Base-by-base conservation (phyloP, 1,140 invertebrate genomes). In the Arion vulgaris region DNA sequence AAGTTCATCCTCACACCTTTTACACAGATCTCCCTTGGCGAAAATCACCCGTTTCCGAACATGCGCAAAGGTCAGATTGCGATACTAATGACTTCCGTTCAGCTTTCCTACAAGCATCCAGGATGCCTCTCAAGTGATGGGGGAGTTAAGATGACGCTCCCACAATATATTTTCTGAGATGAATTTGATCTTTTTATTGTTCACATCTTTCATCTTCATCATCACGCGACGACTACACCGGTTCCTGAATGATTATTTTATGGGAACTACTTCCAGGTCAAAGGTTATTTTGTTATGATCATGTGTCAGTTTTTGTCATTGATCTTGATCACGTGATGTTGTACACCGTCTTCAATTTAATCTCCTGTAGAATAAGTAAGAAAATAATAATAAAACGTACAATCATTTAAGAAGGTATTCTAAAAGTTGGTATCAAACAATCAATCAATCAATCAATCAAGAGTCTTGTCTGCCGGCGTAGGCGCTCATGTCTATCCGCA, bases 21-120 rank as follows among this genome's bases (percentile, higher is more conserved):
- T 15, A 39, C 76, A 28, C 34, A 53, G 41, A 38, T 39, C 53
- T 66, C 76, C 76, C 76, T 39, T n/a, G 53, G 57, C 34, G 51
- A 78, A 39, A 49, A 36, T 19, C 76, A 38, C 13, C 34, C 1
- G 34, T 34, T 78, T 78, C 76, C 76, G 76, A 57, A 66, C 51
- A 78, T 78, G 76, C 76, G 76, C 76, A 78, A 78, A 78, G 76
- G 76, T 78, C 76, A 78, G 53, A 57, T 36, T 32, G 76, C 76
- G 76, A 23, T 39, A 68, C 76, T 78, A 78, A 78, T 57, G 76
- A 78, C 76, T 78, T 78, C 76, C 76, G 76, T 66, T 78, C 62
- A n/a, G 13, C 19, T 34, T 15, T 39, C 26, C 1, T 49, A 17
- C 23, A 62, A 7, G 23, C 32, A 36, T 28, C 1, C n/a, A 32